phyloP scores from a whole-genome alignment of 2,113 vertebrate genomes.

The Corythornis vintsioides region DNA sequence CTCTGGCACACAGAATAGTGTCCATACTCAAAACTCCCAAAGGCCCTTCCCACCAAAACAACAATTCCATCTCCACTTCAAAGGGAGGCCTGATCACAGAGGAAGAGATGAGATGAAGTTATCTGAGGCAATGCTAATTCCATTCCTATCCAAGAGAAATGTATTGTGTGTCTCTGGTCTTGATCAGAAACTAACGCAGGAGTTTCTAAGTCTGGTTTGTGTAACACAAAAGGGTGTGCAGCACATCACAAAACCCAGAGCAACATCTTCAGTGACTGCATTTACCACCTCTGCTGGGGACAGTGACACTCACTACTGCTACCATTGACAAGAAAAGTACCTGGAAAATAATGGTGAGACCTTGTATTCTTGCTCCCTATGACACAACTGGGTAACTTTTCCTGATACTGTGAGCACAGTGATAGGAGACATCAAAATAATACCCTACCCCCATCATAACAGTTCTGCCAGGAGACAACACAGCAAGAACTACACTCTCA shows the following conservation, averaged over 20 bases:
- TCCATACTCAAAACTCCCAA: neutral
- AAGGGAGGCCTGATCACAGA: neutral
- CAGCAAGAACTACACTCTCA: neutral
- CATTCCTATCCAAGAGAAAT: neutral
- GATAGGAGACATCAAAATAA: neutral
- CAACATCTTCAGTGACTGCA: neutral
- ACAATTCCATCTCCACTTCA: neutral
- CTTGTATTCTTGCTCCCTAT: neutral
- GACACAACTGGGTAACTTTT: neutral
- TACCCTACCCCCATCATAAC: neutral
- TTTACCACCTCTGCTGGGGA: neutral
- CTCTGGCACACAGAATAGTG: neutral
- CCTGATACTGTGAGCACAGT: fast-evolving
- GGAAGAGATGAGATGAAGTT: neutral
- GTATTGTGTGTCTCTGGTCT: neutral
- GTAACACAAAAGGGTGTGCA: neutral
- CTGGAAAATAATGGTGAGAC: neutral
- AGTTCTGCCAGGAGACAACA: neutral
- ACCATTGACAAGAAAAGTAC: neutral
- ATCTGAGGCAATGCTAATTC: neutral
- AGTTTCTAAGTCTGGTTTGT: neutral
- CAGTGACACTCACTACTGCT: neutral
- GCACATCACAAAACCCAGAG: neutral
- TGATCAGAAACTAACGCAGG: neutral
- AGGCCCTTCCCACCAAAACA: neutral